phyloP scores from a whole-genome alignment of 2,113 vertebrate species.

The Daboia siamensis region DNA sequence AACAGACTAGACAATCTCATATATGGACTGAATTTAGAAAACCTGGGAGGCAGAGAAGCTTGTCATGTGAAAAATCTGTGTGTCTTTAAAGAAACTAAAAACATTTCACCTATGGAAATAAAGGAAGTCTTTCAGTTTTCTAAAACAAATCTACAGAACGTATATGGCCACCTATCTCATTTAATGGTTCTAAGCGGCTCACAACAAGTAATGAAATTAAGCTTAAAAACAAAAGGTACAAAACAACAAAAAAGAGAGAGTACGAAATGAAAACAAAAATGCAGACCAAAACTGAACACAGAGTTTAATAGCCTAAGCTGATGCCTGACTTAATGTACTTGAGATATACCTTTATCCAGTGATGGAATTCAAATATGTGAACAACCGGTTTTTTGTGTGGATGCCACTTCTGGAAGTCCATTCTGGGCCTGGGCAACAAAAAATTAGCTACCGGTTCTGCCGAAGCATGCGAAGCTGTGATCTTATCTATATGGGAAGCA shows the following conservation, averaged over 20 bases:
- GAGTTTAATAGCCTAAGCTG: no score
- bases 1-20: not conserved
- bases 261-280: not conserved
- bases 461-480: not conserved
- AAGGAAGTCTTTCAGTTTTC: not conserved
- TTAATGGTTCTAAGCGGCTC: not conserved
- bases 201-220: not conserved
- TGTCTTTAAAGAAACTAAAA: not conserved
- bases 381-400: no score
- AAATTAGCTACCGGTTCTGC: no score
- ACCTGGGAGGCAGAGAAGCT: not conserved
- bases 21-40: not conserved
- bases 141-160: not conserved
- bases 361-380: no score
- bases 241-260: not conserved
- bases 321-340: not conserved
- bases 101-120: not conserved
- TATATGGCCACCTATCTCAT: not conserved
- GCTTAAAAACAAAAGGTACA: no score
- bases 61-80: not conserved
- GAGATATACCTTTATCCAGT: not conserved
- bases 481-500: not conserved
- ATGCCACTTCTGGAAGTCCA: no score
- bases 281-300: no score
- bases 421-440: no score